Conservation (phyloP, 2,797 vertebrate genomes). For the Melopsittacus undulatus region DNA sequence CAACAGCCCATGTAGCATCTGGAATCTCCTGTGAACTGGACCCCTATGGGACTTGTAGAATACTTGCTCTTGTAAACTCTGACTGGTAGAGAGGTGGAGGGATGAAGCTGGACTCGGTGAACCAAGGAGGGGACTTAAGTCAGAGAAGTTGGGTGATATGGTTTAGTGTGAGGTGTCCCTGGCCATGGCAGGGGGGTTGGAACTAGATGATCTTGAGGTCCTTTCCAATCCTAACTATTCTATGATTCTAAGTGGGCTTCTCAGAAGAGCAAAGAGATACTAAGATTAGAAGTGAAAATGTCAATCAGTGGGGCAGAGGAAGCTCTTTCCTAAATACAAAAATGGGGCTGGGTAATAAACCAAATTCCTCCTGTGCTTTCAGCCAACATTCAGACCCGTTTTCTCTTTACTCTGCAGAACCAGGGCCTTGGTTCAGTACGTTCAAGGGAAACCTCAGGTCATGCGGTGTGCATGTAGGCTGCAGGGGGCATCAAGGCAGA, state of each 20-base stretch:
- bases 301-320: not conserved
- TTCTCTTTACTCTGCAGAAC: not conserved
- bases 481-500: slow-evolving; percentile 12
- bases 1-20: not conserved
- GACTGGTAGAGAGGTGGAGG: not conserved
- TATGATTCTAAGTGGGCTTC: no score
- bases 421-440: not conserved
- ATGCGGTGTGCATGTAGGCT: not conserved
- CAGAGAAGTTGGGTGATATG: no score
- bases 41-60: not conserved
- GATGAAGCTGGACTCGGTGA: not conserved
- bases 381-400: not conserved
- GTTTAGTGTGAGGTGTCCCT: no score
- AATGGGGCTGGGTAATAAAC: not conserved
- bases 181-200: no score
- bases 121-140: not conserved
- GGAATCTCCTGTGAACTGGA: not conserved
- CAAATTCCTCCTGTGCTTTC: not conserved
- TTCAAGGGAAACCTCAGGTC: not conserved
- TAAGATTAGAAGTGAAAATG: not conserved
- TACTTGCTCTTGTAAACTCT: not conserved
- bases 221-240: no score
- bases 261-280: not conserved
- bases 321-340: not conserved
- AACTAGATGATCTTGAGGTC: no score